Conservation (phyloP, 2,888 invertebrate species). For the Agrotis ipsilon region DNA sequence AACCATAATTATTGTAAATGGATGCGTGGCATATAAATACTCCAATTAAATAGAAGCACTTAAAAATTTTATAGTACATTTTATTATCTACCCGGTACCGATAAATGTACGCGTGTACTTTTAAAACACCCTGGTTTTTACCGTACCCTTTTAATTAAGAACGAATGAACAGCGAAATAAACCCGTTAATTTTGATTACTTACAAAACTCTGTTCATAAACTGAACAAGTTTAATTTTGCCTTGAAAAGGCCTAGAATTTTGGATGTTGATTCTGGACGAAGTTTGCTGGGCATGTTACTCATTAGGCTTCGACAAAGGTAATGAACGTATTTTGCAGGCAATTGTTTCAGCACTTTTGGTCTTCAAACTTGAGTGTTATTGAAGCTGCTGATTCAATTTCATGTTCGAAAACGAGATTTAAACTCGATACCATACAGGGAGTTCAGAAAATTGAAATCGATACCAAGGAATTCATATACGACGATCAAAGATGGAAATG, state of each 20-base stretch:
- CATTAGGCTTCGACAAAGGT: slow-evolving; percentile 33
- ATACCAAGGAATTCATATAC: slow-evolving; percentile 7
- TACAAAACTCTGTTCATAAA: slow-evolving; percentile 64
- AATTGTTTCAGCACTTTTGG: slow-evolving; percentile 12
- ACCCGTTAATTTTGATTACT: slow-evolving; percentile 68
- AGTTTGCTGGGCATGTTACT: slow-evolving; percentile 41
- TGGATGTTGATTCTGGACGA: slow-evolving; percentile 47
- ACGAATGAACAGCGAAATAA: slow-evolving; percentile 66
- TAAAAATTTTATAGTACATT: slow-evolving; percentile 25
- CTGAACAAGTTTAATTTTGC: slow-evolving; percentile 58
- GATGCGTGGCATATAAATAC: slow-evolving; percentile 22
- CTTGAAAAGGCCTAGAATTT: slow-evolving; percentile 54
- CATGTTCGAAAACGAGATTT: slow-evolving; percentile 23
- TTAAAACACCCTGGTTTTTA: slow-evolving; percentile 44
- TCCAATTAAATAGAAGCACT: slow-evolving; percentile 36
- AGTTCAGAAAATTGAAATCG: background rate
- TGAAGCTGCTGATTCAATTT: slow-evolving; percentile 30
- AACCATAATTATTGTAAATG: slow-evolving; percentile 34
- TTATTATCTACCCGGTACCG: slow-evolving; percentile 38
- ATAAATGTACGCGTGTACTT: slow-evolving; percentile 48
- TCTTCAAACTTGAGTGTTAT: slow-evolving; percentile 8
- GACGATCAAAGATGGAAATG: background rate
- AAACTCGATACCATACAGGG: slow-evolving; percentile 14
- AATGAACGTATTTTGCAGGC: slow-evolving; percentile 25
- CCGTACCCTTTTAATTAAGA: slow-evolving; percentile 57